These are phyloP conservation scores for Xiphophorus birchmanni DNA, from an alignment of 2,797 vertebrate genomes.

Conservation along the genomic window DNA sequence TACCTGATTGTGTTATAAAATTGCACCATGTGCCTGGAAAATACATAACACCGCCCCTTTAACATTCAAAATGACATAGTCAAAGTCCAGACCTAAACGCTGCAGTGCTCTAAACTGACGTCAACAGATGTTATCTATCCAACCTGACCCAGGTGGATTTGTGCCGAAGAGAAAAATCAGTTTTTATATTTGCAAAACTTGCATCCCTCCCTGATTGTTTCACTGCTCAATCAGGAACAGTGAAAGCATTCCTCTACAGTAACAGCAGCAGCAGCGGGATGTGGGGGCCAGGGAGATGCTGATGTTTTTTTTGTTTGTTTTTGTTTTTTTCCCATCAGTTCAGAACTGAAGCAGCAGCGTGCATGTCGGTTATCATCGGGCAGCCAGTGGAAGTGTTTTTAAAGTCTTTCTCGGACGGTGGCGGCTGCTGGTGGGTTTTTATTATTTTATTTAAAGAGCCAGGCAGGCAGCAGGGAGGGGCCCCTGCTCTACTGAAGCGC, in stretches of 20 bases:
- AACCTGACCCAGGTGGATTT: not conserved
- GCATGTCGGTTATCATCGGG: constrained; percentile 39
- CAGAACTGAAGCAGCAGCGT: constrained; percentile 37
- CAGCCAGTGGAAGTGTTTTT: constrained; percentile 28
- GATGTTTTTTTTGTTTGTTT: not conserved
- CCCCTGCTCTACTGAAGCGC: constrained; percentile 43
- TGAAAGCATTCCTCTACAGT: constrained; percentile 37
- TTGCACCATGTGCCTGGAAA: no score
- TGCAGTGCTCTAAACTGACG: not conserved
- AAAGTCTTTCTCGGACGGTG: constrained; percentile 26
- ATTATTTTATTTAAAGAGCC: constrained; percentile 57
- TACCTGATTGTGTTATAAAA: no score
- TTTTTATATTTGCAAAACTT: not conserved
- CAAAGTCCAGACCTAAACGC: not conserved
- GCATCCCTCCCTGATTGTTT: not conserved
- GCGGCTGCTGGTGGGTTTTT: constrained; percentile 29
- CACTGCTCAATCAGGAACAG: constrained; percentile 4
- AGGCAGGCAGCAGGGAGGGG: constrained; percentile 71
- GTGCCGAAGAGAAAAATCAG: not conserved
- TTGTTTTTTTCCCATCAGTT: not conserved
- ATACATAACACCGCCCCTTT: no score
- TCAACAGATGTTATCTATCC: not conserved
- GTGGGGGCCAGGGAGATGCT: constrained; percentile 7
- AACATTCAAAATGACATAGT: not conserved
- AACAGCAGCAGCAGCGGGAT: constrained; percentile 33